phyloP scores from a whole-genome alignment of 1,140 invertebrate genomes.

The Drosophila suzukii region DNA sequence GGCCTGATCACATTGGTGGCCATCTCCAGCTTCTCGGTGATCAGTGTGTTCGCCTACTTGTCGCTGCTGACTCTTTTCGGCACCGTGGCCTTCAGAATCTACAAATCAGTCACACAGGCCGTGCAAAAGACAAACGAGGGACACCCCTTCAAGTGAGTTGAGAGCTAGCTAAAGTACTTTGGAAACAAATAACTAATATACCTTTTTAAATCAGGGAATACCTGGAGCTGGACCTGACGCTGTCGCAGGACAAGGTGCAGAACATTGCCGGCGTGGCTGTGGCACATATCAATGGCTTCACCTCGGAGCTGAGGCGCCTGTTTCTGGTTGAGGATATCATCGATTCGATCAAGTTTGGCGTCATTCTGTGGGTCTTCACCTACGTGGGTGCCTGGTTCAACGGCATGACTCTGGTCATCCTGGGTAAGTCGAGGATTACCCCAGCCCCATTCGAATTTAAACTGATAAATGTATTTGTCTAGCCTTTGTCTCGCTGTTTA shows the following conservation, averaged over 20 bases:
- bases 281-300: constrained; percentile 92
- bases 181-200: constrained; percentile 44
- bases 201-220: constrained; percentile 88
- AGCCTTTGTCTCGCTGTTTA: constrained; percentile 97
- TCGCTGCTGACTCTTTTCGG: constrained; percentile 92
- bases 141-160: constrained; percentile 99
- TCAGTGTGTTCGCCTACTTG: constrained; percentile 96
- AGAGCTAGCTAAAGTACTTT: constrained; percentile 87
- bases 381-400: constrained; percentile 99
- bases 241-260: constrained; percentile 95
- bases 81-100: constrained; percentile 96
- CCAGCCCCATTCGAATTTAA: background rate
- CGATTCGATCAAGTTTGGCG: constrained; percentile 97
- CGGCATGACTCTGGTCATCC: constrained; percentile 97
- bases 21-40: constrained; percentile 96
- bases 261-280: constrained; percentile 93
- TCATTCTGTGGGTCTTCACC: constrained; percentile 96
- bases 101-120: constrained; percentile 97
- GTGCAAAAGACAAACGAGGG: constrained; percentile 98
- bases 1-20: constrained; percentile 94
- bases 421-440: constrained; percentile 88
- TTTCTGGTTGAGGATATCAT: constrained; percentile 98
- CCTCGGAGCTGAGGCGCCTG: constrained; percentile 93
- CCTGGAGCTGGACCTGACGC: constrained; percentile 93
- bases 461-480: constrained; percentile 81